Evolutionary conservation across 2,113 vertebrate genomes (phyloP).

Genomic region (Craseonycteris thonglongyai): DNA sequence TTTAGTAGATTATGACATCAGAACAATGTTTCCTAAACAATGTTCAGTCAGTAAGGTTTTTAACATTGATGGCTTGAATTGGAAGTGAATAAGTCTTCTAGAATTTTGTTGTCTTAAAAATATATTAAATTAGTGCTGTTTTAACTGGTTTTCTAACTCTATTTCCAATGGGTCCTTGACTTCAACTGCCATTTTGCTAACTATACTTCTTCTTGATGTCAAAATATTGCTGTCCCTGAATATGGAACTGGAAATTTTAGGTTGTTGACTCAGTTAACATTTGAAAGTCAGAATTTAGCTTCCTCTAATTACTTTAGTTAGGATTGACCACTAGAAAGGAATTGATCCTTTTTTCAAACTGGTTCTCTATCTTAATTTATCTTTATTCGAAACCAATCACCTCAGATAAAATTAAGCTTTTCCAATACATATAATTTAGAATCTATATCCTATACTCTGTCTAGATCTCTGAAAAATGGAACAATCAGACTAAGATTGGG

Average conservation of each 20-base stretch:
- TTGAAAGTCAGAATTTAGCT: slow-evolving; percentile 20
- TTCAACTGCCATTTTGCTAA: background rate
- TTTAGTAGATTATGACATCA: background rate
- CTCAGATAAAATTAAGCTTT: background rate
- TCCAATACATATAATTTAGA: background rate
- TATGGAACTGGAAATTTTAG: background rate
- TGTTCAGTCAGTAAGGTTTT: background rate
- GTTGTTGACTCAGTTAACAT: background rate
- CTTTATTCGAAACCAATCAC: background rate
- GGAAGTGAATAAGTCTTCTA: background rate
- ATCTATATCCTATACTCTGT: background rate
- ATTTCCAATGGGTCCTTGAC: background rate
- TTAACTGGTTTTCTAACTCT: background rate
- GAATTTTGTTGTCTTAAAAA: background rate
- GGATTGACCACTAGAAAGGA: background rate
- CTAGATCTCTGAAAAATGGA: background rate
- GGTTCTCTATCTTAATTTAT: background rate
- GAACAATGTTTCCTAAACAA: background rate
- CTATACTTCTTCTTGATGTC: background rate
- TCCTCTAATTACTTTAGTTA: background rate
- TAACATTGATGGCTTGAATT: background rate
- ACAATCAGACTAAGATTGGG: background rate
- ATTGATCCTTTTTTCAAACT: background rate
- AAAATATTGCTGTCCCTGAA: background rate
- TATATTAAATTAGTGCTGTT: background rate